A percentile compares a stretch with the other conserved stretches of the same genome.
phyloP scores from a whole-genome alignment of 2,797 vertebrate species.

The Garrulus glandarius region DNA sequence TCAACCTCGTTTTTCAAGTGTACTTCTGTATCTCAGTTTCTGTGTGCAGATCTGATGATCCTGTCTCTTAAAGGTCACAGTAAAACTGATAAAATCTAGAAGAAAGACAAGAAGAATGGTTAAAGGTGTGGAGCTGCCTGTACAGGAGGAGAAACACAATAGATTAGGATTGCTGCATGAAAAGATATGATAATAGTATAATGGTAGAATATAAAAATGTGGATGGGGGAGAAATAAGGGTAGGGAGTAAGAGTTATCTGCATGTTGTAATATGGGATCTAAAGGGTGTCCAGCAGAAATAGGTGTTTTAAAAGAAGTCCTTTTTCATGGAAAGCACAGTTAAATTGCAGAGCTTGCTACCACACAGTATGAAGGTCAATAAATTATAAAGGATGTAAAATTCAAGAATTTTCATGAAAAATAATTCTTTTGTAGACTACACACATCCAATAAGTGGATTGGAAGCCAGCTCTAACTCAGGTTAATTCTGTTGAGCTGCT shows the following conservation, averaged over 20 bases:
- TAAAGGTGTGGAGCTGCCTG: neutral
- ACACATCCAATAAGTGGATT: neutral
- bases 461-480: neutral
- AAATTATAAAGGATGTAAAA: neutral
- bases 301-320: neutral
- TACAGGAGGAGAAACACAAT: neutral
- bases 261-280: neutral
- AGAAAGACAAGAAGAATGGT: neutral
- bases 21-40: neutral
- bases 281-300: neutral
- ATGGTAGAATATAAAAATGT: neutral
- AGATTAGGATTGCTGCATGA: neutral
- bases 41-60: neutral
- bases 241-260: neutral
- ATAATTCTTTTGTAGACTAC: neutral
- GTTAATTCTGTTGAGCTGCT: neutral
- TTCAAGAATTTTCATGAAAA: neutral
- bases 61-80: constrained; percentile 1
- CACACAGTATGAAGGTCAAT: neutral
- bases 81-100: neutral
- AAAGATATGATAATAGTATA: neutral
- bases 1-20: neutral
- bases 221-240: neutral
- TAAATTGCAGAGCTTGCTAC: neutral
- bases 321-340: neutral